phyloP scores from a whole-genome alignment of 1,140 invertebrate genomes.

The Trigoniulus corallinus region DNA sequence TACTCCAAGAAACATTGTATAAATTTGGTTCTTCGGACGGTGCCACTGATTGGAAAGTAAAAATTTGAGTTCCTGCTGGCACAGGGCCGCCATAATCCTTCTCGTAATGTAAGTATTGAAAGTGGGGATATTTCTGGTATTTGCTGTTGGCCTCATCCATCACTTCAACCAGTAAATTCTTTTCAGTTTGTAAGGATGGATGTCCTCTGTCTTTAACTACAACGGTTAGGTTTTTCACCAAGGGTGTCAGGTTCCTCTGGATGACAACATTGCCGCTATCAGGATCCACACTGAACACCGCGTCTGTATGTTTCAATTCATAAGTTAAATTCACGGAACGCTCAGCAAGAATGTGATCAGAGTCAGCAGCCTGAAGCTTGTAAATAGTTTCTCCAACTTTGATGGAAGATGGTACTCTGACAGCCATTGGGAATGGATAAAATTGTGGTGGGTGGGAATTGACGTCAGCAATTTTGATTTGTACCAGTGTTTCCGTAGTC shows the following conservation, averaged over 20 bases:
- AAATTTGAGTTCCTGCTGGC: neutral
- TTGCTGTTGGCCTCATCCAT: conserved; percentile 4
- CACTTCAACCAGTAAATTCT: neutral
- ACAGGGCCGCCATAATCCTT: neutral
- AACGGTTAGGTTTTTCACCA: conserved; percentile 80
- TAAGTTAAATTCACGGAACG: conserved; percentile 52
- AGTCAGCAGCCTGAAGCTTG: conserved; percentile 70
- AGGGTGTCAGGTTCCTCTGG: conserved; percentile 62
- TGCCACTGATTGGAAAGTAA: neutral
- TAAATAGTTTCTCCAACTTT: conserved; percentile 71
- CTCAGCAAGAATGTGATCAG: conserved; percentile 76
- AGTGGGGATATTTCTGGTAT: neutral
- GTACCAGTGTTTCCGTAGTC: neutral
- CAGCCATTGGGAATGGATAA: neutral
- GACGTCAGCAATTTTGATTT: conserved; percentile 2
- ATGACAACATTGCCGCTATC: conserved; percentile 70
- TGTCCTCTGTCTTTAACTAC: conserved; percentile 85
- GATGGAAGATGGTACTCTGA: conserved; percentile 36
- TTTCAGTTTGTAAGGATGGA: conserved; percentile 45
- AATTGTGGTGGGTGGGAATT: conserved; percentile 5
- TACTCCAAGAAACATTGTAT: neutral
- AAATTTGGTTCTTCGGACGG: neutral
- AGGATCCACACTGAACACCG: conserved; percentile 71
- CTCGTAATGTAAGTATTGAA: neutral
- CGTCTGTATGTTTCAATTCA: conserved; percentile 31